Evolutionary conservation across 2,797 vertebrate species (phyloP).

Genomic region (Rousettus madagascariensis): DNA sequence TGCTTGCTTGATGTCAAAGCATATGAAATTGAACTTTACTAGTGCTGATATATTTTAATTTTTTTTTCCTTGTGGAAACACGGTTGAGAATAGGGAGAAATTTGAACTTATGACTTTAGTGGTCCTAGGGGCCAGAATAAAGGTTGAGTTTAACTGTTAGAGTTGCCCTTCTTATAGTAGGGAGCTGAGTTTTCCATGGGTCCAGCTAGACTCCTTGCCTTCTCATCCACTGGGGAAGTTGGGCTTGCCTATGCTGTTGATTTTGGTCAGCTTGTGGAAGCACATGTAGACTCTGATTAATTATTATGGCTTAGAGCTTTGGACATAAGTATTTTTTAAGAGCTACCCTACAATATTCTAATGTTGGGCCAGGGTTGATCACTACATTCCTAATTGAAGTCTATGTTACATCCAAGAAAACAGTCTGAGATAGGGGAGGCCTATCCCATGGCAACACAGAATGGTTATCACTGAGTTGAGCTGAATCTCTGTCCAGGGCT

Average conservation of each 20-base stretch:
- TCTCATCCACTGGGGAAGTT: neutral
- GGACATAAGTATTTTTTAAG: neutral
- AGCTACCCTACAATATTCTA: neutral
- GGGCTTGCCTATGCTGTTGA: neutral
- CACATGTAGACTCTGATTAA: neutral
- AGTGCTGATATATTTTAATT: neutral
- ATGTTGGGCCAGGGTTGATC: neutral
- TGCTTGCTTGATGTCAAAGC: constrained; percentile 42
- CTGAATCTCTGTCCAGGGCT: neutral
- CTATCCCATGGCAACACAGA: neutral
- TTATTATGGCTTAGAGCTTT: constrained; percentile 24
- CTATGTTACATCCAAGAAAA: constrained; percentile 48
- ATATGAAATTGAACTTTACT: constrained; percentile 5
- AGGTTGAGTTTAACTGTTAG: constrained; percentile 39
- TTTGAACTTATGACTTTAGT: constrained; percentile 1
- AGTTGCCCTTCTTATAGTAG: neutral
- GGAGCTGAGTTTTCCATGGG: neutral
- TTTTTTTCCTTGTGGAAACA: neutral
- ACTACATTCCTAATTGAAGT: neutral
- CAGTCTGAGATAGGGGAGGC: neutral
- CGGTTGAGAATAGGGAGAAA: neutral
- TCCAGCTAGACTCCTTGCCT: neutral
- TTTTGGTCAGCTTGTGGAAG: neutral
- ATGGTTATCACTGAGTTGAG: neutral
- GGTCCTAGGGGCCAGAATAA: neutral